Conservation (phyloP, 2,888 invertebrate genomes). For the Caenorhabditis sp. region DNA sequence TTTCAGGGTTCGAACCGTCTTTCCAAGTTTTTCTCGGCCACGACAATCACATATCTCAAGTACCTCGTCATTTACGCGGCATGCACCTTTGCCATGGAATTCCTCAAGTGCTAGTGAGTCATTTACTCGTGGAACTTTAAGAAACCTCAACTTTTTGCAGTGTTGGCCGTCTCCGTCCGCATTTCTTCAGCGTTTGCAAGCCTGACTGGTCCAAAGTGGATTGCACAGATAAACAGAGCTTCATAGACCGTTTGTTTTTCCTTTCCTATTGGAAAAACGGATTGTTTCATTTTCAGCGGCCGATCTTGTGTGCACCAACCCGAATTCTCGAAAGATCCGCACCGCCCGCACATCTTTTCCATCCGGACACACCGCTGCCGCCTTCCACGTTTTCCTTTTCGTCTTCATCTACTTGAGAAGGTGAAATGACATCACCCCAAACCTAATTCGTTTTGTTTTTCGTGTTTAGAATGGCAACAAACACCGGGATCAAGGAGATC, state of each 20-base stretch:
- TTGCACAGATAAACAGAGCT: slow-evolving; percentile 63
- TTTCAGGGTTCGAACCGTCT: slow-evolving; percentile 61
- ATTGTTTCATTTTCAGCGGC: slow-evolving; percentile 50
- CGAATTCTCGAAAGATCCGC: slow-evolving; percentile 64
- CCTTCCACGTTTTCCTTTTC: slow-evolving; percentile 73
- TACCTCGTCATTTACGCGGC: slow-evolving; percentile 69
- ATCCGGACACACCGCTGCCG: slow-evolving; percentile 78
- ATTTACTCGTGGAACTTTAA: neutral
- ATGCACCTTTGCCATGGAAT: slow-evolving; percentile 67
- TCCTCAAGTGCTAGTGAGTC: slow-evolving; percentile 60
- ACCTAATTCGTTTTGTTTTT: too few species aligned
- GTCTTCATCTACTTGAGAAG: slow-evolving; percentile 67
- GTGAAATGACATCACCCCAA: slow-evolving; percentile 24
- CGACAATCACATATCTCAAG: slow-evolving; percentile 72
- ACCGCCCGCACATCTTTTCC: slow-evolving; percentile 77
- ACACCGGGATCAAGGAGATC: slow-evolving; percentile 54
- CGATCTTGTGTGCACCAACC: slow-evolving; percentile 61
- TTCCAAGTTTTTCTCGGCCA: slow-evolving; percentile 67
- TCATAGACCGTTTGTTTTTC: slow-evolving; percentile 57
- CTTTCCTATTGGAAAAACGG: neutral
- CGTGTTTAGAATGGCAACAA: slow-evolving; percentile 55
- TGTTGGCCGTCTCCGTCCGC: slow-evolving; percentile 92
- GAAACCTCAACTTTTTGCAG: slow-evolving; percentile 9
- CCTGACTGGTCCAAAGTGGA: slow-evolving; percentile 82
- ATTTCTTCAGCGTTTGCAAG: slow-evolving; percentile 91